A percentile compares a stretch with the other conserved stretches of the same genome.
Evolutionary conservation across 53 echinoderm and acorn worm species (phyloP).

Genomic region (Holothuria scabra): DNA sequence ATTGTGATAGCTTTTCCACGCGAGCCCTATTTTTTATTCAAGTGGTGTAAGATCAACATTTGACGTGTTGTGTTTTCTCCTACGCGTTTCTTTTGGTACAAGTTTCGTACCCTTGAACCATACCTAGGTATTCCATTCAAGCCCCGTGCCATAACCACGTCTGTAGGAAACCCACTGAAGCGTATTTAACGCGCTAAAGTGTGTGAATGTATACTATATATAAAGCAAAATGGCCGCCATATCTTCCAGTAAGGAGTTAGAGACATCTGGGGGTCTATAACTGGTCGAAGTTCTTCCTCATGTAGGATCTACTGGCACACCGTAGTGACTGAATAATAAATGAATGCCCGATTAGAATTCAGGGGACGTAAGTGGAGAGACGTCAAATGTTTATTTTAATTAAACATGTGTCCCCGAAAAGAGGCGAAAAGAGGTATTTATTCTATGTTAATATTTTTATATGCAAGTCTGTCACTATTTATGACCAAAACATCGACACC

Average conservation of each 20-base stretch:
- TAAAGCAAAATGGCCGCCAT: conserved; percentile 31
- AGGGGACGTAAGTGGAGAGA: no score
- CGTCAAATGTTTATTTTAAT: no score
- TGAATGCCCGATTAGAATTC: no score
- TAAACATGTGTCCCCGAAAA: no score
- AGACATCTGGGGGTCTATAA: conserved; percentile 25
- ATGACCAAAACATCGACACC: no score
- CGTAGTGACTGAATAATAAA: not conserved
- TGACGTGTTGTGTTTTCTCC: conserved; percentile 19
- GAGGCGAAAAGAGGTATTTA: no score
- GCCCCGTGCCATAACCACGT: conserved; percentile 26
- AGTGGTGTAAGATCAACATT: not conserved
- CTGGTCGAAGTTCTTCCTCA: not conserved
- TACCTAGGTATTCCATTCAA: not conserved
- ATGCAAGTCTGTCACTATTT: no score
- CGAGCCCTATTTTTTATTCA: conserved; percentile 41
- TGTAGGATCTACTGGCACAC: not conserved
- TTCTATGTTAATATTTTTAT: no score
- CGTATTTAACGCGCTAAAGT: conserved; percentile 15
- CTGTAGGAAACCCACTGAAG: not conserved
- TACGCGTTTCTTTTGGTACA: conserved; percentile 25
- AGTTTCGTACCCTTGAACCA: conserved; percentile 26
- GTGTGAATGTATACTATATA: no score
- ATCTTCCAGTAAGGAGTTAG: not conserved
- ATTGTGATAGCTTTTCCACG: conserved; percentile 26